Conservation (phyloP, 2,113 vertebrate species). For the Trogon melanurus region DNA sequence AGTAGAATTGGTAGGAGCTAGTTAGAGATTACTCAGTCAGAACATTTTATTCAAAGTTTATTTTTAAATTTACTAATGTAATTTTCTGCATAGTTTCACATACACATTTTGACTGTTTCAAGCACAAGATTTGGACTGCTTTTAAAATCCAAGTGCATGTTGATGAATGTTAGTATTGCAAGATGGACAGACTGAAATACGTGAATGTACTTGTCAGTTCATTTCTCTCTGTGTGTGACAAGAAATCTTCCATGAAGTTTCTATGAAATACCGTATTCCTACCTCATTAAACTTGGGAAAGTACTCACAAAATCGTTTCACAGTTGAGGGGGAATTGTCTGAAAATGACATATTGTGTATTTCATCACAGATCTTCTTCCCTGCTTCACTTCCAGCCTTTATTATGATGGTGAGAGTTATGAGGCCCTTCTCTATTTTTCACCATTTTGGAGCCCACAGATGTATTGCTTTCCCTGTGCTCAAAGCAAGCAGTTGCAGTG, state of each 20-base stretch:
- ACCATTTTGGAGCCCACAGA: background rate
- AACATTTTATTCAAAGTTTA: background rate
- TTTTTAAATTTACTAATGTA: background rate
- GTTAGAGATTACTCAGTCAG: background rate
- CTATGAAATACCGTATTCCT: background rate
- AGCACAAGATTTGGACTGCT: background rate
- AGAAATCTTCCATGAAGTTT: background rate
- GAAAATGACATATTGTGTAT: background rate
- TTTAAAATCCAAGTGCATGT: background rate
- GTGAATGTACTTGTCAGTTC: background rate
- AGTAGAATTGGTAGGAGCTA: background rate
- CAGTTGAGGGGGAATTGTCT: background rate
- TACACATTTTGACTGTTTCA: background rate
- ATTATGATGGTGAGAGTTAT: background rate
- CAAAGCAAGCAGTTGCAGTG: background rate
- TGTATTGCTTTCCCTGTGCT: background rate
- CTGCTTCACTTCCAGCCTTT: background rate
- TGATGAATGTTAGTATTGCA: background rate
- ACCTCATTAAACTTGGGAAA: background rate
- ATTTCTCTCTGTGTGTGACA: background rate
- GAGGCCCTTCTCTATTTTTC: background rate
- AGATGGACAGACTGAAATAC: background rate
- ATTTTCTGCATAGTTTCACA: constrained; percentile 24
- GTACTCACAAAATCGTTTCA: background rate
- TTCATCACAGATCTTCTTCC: background rate